Evolutionary conservation across 2,888 invertebrate species (phyloP), one percentile per base, ranked within the genome.

Genomic region (Sinopyrophorus schimmeli): DNA sequence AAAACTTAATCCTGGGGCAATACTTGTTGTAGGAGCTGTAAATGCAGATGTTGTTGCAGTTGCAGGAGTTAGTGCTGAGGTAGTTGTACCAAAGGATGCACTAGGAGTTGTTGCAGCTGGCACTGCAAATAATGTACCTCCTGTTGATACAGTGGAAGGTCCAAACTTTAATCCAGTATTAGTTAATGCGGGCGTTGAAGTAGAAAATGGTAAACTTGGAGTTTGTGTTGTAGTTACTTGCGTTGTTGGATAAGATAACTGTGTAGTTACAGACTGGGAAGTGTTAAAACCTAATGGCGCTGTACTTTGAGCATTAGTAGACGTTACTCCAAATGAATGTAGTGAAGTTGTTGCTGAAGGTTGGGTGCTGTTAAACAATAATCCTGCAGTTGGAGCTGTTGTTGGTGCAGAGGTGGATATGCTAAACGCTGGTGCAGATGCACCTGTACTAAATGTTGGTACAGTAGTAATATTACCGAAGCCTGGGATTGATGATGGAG

Each of bases 351-450:
- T 55, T 6, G 66, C 21, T 18, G 68, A 48, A 27, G 50, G 55
- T 2, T 69, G 37, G 1, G 73, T 56, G 1, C 66, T 58, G 11
- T 72, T 70, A 53, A 74, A 74, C 52, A 57, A 67, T 53, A 63
- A 69, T 55, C 62, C 60, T 5, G 63, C n/a, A n/a, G n/a, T n/a
- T n/a, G n/a, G n/a, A n/a, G n/a, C n/a, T n/a, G n/a, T n/a, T n/a
- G 12, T 38, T n/a, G 37, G 12, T 9, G 15, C 0, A n/a, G n/a
- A n/a, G n/a, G n/a, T 10, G 7, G 11, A 14, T 14, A 28, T 11
- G 7, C 6, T 27, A 12, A 10, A 15, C 6, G 66, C 42, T 50
- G 28, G 2, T 61, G 65, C 67, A 48, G 68, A 67, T 7, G 55
- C 47, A 39, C 64, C 53, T 10, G 28, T 34, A 32, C n/a, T n/a